phyloP scores from a whole-genome alignment of 2,888 invertebrate genomes.

The Xanthia icteritia region DNA sequence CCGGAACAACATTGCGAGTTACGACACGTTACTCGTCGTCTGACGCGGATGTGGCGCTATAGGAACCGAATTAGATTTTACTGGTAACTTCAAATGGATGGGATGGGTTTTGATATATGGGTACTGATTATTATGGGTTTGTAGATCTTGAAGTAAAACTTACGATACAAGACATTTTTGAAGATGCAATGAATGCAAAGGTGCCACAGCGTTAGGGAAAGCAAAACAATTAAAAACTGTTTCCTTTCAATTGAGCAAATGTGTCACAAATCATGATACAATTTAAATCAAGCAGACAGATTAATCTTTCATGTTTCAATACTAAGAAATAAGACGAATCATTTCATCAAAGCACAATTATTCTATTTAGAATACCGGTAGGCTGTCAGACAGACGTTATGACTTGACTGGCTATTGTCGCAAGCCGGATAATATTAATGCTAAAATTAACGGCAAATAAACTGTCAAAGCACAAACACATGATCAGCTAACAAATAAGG shows the following conservation, averaged over 20 bases:
- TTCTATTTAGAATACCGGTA: slow-evolving; percentile 42
- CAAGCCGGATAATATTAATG: slow-evolving; percentile 14
- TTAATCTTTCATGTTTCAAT: slow-evolving; percentile 21
- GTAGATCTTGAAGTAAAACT: neutral
- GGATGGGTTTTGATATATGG: neutral
- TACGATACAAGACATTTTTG: neutral
- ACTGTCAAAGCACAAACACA: slow-evolving; percentile 13
- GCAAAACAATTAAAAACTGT: neutral
- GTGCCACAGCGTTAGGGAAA: neutral
- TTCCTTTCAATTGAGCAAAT: neutral
- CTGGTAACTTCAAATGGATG: slow-evolving; percentile 20
- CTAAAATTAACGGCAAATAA: slow-evolving; percentile 11
- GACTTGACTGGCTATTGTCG: slow-evolving; percentile 9
- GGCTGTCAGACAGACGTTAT: neutral
- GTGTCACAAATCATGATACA: neutral
- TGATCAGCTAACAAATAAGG: slow-evolving; percentile 24
- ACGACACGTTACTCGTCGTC: slow-evolving; percentile 33
- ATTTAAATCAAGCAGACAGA: slow-evolving; percentile 6
- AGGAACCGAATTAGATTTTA: slow-evolving; percentile 43
- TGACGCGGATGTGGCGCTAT: slow-evolving; percentile 33
- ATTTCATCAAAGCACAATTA: slow-evolving; percentile 50
- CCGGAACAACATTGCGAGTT: slow-evolving; percentile 47
- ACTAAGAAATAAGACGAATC: slow-evolving; percentile 31
- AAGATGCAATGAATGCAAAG: neutral
- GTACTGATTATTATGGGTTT: neutral